Percentiles rank a stretch among this genome's conserved stretches.
phyloP scores from a whole-genome alignment of 2,113 vertebrate species.

The Morone saxatilis region DNA sequence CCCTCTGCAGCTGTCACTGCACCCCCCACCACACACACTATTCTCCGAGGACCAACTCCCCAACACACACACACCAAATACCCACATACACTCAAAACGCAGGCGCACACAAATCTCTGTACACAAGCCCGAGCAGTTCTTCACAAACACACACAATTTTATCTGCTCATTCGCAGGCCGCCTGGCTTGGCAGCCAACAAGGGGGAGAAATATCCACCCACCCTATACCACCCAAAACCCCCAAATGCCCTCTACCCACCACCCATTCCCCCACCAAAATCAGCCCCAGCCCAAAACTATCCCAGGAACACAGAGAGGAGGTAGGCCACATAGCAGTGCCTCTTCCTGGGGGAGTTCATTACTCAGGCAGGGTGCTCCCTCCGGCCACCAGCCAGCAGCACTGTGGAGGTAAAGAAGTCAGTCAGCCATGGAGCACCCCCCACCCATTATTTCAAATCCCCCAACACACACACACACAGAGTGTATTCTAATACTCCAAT shows the following conservation, averaged over 20 bases:
- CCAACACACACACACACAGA: neutral
- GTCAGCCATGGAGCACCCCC: conserved; percentile 66
- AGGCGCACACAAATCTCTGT: conserved; percentile 85
- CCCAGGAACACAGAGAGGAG: conserved; percentile 70
- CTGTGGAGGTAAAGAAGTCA: conserved; percentile 56
- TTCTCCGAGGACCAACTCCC: conserved; percentile 83
- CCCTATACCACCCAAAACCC: conserved; percentile 56
- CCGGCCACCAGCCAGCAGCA: conserved; percentile 72
- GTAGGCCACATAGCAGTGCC: conserved; percentile 79
- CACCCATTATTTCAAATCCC: neutral
- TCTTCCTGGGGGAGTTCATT: conserved; percentile 88
- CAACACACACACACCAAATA: conserved; percentile 75
- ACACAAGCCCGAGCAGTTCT: conserved; percentile 72
- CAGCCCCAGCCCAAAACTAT: conserved; percentile 10
- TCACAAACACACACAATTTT: conserved; percentile 83
- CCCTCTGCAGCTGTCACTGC: conserved; percentile 87
- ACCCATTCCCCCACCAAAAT: conserved; percentile 61
- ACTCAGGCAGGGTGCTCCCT: conserved; percentile 86
- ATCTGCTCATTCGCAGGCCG: conserved; percentile 92
- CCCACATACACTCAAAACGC: conserved; percentile 77
- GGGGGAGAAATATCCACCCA: conserved; percentile 70
- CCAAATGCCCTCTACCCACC: conserved; percentile 68
- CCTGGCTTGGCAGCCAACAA: conserved; percentile 85
- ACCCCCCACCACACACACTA: conserved; percentile 80
- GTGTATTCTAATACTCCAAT: conserved; percentile 57